A percentile compares a stretch with the other conserved stretches of the same genome.
phyloP scores from a whole-genome alignment of 2,888 invertebrate genomes.

The Isotomurus palustris region DNA sequence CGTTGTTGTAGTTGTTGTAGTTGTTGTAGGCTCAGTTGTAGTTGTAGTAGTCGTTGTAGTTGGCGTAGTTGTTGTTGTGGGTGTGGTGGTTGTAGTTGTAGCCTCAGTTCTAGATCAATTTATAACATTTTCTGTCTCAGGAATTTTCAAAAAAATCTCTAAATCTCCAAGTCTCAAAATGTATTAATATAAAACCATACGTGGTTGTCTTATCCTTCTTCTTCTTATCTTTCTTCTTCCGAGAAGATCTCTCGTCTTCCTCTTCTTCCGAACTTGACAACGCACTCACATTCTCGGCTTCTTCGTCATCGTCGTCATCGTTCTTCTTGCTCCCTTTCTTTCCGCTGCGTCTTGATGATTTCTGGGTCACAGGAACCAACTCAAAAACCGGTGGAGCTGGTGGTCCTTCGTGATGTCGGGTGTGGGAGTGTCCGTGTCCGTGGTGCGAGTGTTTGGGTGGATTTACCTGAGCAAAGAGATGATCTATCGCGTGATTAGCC shows the following conservation, averaged over 20 bases:
- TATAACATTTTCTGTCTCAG: no score
- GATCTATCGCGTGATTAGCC: constrained; percentile 8
- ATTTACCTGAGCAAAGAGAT: constrained; percentile 10
- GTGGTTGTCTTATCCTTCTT: not conserved
- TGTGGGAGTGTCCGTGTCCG: not conserved
- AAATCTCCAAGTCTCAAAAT: not conserved
- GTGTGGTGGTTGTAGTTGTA: no score
- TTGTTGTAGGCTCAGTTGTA: constrained; percentile 6
- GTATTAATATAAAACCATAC: not conserved
- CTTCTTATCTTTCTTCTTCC: no score
- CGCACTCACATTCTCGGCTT: constrained; percentile 1
- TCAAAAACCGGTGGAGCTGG: constrained; percentile 24
- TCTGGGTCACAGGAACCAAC: constrained; percentile 18
- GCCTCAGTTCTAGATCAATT: no score
- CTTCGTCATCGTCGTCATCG: constrained; percentile 14
- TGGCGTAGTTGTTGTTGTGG: constrained; percentile 3
- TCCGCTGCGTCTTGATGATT: constrained; percentile 1
- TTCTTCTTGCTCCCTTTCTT: constrained; percentile 14
- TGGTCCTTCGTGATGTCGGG: no score
- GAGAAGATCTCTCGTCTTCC: not conserved
- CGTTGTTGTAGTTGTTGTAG: constrained; percentile 21
- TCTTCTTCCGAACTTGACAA: not conserved
- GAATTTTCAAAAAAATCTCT: no score
- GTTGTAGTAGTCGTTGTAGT: not conserved
- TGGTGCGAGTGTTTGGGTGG: not conserved